Evolutionary conservation across 2,888 invertebrate genomes (phyloP).

Genomic region (Alcis repandata): DNA sequence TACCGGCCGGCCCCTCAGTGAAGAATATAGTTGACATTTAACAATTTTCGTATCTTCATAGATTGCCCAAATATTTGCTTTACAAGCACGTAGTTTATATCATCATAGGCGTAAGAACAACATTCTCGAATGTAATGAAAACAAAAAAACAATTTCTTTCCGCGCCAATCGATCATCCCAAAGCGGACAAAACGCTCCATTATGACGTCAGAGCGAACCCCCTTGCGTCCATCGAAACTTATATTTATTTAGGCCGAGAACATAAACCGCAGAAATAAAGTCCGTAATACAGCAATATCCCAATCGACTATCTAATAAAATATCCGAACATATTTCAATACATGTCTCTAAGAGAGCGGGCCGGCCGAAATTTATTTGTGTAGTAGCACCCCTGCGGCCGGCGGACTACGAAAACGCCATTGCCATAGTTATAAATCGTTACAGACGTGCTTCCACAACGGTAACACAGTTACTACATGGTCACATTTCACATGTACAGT

Average conservation of each 20-base stretch:
- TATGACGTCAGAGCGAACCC: conserved; percentile 36
- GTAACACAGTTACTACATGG: conserved; percentile 55
- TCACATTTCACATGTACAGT: conserved; percentile 20
- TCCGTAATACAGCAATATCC: conserved; percentile 60
- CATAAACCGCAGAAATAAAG: conserved; percentile 49
- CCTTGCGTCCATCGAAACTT: conserved; percentile 42
- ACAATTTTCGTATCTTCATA: background rate
- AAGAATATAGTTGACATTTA: background rate
- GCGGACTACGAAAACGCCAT: conserved; percentile 70
- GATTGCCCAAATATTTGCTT: background rate
- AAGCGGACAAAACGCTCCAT: conserved; percentile 38
- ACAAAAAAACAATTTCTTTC: conserved; percentile 35
- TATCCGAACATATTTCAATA: conserved; percentile 74
- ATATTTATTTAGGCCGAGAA: conserved; percentile 45
- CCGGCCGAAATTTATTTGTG: conserved; percentile 77
- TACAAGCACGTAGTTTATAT: conserved; percentile 33
- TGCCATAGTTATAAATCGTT: conserved; percentile 76
- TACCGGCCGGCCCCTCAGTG: too few relatives aligned
- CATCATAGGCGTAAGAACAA: conserved; percentile 30
- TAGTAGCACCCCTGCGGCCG: conserved; percentile 70
- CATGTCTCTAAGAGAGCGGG: conserved; percentile 67
- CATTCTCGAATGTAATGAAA: conserved; percentile 23
- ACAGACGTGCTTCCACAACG: conserved; percentile 63
- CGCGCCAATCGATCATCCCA: conserved; percentile 32
- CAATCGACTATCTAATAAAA: conserved; percentile 70